Evolutionary conservation across 1,140 invertebrate genomes (phyloP).

Genomic region (Sitodiplosis mosellana): DNA sequence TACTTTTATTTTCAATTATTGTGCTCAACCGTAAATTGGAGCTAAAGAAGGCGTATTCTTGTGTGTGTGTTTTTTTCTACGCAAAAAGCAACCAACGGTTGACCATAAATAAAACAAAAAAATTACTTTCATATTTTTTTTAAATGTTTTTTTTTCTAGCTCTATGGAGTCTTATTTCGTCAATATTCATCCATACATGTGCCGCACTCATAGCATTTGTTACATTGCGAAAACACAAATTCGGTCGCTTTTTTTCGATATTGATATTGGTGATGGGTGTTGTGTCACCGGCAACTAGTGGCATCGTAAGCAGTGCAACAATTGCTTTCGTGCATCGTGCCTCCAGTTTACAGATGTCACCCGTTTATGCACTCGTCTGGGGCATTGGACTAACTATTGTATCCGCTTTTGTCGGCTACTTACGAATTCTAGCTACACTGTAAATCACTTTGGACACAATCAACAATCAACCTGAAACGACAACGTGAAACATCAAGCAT

Average conservation of each 20-base stretch:
- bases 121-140: too few species aligned
- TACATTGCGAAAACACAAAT: slow-evolving; percentile 78
- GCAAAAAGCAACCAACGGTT: too few species aligned
- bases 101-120: too few species aligned
- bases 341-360: slow-evolving; percentile 70
- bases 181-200: slow-evolving; percentile 76
- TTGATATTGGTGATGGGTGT: slow-evolving; percentile 77
- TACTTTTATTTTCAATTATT: too few species aligned
- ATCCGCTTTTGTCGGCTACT: slow-evolving; percentile 74
- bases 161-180: slow-evolving; percentile 86
- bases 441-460: too few species aligned
- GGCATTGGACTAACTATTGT: slow-evolving; percentile 83
- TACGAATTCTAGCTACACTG: slow-evolving; percentile 78
- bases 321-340: slow-evolving; percentile 84
- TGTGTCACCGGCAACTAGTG: slow-evolving; percentile 64
- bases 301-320: slow-evolving; percentile 78
- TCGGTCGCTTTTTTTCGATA: slow-evolving; percentile 81
- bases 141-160: too few species aligned
- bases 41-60: too few species aligned
- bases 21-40: too few species aligned
- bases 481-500: too few species aligned
- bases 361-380: slow-evolving; percentile 80
- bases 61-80: too few species aligned
- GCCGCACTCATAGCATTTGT: slow-evolving; percentile 79
- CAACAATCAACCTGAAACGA: too few species aligned